A percentile compares a stretch with the other conserved stretches of the same genome.
phyloP scores from a whole-genome alignment of 1,140 invertebrate genomes.

The Zaprionus gabonicus region DNA sequence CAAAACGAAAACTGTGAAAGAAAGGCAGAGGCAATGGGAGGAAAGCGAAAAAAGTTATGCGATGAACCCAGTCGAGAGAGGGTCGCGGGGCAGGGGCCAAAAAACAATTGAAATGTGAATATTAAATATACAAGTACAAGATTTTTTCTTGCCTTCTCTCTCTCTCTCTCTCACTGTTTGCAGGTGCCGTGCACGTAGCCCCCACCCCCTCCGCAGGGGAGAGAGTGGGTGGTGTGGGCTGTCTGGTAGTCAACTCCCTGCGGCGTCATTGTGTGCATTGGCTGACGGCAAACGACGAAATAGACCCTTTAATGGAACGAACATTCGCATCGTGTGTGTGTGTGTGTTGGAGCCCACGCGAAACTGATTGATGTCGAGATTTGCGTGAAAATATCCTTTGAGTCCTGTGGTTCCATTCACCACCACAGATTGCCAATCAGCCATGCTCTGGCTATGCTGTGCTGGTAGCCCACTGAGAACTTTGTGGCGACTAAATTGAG shows the following conservation, averaged over 20 bases:
- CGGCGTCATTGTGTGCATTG: conserved; percentile 72
- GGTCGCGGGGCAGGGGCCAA: conserved; percentile 9
- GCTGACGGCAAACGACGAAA: conserved; percentile 44
- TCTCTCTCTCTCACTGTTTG: background rate
- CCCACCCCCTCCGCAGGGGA: background rate
- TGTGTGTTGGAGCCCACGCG: conserved; percentile 14
- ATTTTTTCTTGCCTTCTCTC: conserved; percentile 24
- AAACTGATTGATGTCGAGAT: conserved; percentile 66
- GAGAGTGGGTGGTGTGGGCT: background rate
- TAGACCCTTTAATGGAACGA: conserved; percentile 70
- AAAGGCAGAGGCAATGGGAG: conserved; percentile 14
- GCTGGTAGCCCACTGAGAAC: background rate
- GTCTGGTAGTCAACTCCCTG: conserved; percentile 51
- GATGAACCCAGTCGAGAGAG: conserved; percentile 40
- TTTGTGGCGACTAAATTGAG: conserved; percentile 4
- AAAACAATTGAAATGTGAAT: conserved; percentile 80
- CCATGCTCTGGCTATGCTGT: background rate
- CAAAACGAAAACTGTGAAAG: background rate
- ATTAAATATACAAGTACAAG: conserved; percentile 77
- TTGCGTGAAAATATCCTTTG: conserved; percentile 10
- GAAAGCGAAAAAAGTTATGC: conserved; percentile 38
- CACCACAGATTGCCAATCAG: conserved; percentile 37
- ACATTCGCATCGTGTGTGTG: conserved; percentile 53
- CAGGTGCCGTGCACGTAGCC: conserved; percentile 15
- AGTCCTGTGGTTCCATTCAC: conserved; percentile 7